A percentile compares a stretch with the other conserved stretches of the same genome.
Conservation (phyloP, 2,797 vertebrate species). For the Silurus aristotelis region DNA sequence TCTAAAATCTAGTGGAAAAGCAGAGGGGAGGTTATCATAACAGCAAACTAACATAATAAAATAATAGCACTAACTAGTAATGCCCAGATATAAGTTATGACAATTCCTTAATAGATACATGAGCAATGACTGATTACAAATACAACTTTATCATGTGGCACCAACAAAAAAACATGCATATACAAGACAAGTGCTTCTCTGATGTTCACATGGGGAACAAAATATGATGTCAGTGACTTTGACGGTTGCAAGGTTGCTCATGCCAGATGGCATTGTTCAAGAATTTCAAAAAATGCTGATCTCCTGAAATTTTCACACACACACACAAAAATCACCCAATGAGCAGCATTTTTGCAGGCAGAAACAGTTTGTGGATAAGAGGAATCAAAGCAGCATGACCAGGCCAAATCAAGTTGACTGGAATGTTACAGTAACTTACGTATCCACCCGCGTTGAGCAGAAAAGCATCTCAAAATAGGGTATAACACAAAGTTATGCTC, state of each 20-base stretch:
- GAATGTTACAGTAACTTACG: no score
- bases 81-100: not conserved
- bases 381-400: not conserved
- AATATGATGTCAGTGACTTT: not conserved
- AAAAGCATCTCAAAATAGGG: not conserved
- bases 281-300: not conserved
- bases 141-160: not conserved
- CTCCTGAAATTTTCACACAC: not conserved
- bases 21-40: no score
- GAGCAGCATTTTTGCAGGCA: not conserved
- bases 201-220: not conserved
- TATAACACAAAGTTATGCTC: no score
- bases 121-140: not conserved
- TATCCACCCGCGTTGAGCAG: not conserved
- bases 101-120: not conserved
- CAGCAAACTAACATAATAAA: no score
- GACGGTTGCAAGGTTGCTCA: not conserved
- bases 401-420: no score
- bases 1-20: no score
- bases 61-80: not conserved
- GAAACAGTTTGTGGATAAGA: not conserved
- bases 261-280: not conserved
- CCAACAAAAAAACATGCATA: not conserved
- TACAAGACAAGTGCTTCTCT: not conserved
- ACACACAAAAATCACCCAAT: not conserved